Evolutionary conservation across 2,113 vertebrate species (phyloP).

Genomic region (Madoqua kirkii): DNA sequence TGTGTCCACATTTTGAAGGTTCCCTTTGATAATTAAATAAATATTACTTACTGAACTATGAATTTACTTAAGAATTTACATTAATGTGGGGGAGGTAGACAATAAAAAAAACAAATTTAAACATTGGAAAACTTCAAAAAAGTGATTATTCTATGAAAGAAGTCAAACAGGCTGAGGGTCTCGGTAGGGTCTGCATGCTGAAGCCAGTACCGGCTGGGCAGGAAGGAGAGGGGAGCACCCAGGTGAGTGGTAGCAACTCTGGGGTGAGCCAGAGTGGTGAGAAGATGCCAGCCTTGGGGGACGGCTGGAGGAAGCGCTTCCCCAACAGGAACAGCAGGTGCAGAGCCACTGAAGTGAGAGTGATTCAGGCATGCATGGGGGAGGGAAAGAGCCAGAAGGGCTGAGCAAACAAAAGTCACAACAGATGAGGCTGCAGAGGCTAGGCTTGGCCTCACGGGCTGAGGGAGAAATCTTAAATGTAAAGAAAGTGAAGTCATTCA

Average conservation of each 20-base stretch:
- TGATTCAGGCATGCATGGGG: not conserved
- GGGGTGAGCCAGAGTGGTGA: not conserved
- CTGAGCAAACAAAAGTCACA: not conserved
- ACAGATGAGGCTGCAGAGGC: not conserved
- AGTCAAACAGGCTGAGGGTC: not conserved
- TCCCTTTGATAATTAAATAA: not conserved
- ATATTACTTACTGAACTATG: not conserved
- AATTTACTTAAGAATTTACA: not conserved
- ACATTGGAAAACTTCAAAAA: not conserved
- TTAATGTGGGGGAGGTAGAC: not conserved
- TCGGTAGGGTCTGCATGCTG: not conserved
- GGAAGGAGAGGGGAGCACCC: not conserved
- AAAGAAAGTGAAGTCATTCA: not conserved
- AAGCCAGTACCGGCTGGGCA: not conserved
- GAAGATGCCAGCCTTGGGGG: not conserved
- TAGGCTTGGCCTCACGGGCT: not conserved
- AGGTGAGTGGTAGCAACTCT: not conserved
- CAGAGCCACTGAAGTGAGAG: not conserved
- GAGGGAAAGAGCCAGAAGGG: not conserved
- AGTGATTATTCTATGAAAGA: not conserved
- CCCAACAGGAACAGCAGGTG: not conserved
- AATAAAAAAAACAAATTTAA: not conserved
- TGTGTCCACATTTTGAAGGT: not conserved
- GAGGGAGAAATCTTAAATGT: not conserved
- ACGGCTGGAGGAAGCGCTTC: not conserved